These are phyloP conservation scores for Strongylocentrotus purpuratus DNA, from an alignment of 35 echinoderm and acorn worm species.

Conservation along the genomic window DNA sequence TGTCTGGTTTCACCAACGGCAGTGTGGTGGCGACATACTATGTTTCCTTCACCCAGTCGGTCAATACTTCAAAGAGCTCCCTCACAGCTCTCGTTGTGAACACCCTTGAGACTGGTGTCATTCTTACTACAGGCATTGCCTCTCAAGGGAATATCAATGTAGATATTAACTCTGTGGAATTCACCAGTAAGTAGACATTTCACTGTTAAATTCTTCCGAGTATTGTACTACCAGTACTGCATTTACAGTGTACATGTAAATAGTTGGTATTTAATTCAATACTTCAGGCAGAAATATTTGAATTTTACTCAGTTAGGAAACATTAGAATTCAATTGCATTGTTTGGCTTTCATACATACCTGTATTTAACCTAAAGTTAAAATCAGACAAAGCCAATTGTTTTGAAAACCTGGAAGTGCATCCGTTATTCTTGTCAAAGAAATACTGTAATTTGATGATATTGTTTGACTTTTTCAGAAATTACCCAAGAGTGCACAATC, in stretches of 20 bases:
- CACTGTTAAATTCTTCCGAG: too few relatives aligned
- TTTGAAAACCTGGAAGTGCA: too few relatives aligned
- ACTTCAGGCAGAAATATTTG: too few relatives aligned
- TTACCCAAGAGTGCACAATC: neutral
- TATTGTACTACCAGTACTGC: too few relatives aligned
- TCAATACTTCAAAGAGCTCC: neutral
- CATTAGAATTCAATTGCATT: too few relatives aligned
- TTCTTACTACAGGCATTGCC: constrained; percentile 14
- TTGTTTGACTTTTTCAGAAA: neutral
- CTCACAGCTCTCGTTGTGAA: neutral
- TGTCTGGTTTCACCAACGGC: constrained; percentile 36
- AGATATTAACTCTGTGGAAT: neutral
- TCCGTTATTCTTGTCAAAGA: too few relatives aligned
- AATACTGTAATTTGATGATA: neutral
- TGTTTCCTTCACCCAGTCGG: neutral
- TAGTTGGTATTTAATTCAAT: too few relatives aligned
- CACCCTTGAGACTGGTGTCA: neutral
- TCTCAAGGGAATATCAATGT: constrained; percentile 14
- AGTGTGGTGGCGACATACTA: constrained; percentile 7
- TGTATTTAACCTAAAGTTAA: too few relatives aligned
- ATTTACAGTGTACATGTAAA: too few relatives aligned
- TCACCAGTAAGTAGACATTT: neutral
- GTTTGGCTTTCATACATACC: too few relatives aligned
- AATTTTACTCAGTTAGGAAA: too few relatives aligned
- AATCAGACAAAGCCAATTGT: too few relatives aligned